Evolutionary conservation across 2,797 vertebrate genomes (phyloP).

Genomic region (Clarias laeviceps): DNA sequence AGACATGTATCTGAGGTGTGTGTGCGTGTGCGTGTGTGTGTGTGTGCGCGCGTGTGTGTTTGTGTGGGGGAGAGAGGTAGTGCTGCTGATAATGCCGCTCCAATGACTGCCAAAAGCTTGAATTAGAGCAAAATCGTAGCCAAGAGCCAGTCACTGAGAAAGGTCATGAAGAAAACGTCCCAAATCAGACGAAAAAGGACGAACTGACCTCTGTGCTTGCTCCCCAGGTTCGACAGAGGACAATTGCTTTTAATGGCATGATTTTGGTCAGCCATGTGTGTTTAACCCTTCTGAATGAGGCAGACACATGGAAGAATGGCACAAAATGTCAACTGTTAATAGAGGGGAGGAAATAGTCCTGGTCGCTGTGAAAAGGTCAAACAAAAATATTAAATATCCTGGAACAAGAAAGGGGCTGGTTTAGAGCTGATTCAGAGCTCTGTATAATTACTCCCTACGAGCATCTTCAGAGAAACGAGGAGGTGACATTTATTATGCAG

Average conservation of each 20-base stretch:
- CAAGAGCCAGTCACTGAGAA: constrained; percentile 55
- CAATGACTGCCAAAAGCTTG: constrained; percentile 55
- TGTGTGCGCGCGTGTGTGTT: constrained; percentile 26
- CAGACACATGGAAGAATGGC: constrained; percentile 53
- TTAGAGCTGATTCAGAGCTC: constrained; percentile 27
- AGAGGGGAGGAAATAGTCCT: constrained; percentile 65
- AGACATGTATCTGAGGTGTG: constrained; percentile 60
- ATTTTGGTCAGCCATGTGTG: constrained; percentile 46
- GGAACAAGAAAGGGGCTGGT: constrained; percentile 53
- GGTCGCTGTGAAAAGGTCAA: constrained; percentile 71
- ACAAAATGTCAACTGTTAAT: constrained; percentile 75
- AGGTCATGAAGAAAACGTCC: constrained; percentile 55
- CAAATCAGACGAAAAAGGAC: constrained; percentile 52
- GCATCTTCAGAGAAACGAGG: constrained; percentile 43
- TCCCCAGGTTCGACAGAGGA: constrained; percentile 45
- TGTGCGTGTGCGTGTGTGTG: constrained; percentile 36
- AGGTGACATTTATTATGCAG: constrained; percentile 52
- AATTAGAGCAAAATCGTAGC: constrained; percentile 54
- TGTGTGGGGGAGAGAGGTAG: constrained; percentile 4
- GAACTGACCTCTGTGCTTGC: constrained; percentile 35
- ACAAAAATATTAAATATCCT: constrained; percentile 59
- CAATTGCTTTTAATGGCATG: constrained; percentile 49
- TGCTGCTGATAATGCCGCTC: constrained; percentile 55
- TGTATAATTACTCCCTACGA: constrained; percentile 44
- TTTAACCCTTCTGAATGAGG: constrained; percentile 53